A percentile compares a stretch with the other conserved stretches of the same genome.
These are phyloP conservation scores for Nesometra sesokonis DNA, from an alignment of 35 echinoderm and acorn worm genomes.

Conservation along the genomic window DNA sequence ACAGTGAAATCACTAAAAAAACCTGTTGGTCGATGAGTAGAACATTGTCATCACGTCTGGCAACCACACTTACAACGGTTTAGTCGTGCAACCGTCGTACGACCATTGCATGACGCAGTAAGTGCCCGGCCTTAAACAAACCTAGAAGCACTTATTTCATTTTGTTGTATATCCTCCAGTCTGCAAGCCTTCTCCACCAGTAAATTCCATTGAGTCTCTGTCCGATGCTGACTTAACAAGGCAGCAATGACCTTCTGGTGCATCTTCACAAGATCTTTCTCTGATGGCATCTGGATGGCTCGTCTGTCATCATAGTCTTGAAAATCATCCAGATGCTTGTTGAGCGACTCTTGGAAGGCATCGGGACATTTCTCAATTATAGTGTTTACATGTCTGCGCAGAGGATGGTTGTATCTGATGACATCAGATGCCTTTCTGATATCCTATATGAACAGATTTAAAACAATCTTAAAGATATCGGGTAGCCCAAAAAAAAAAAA, in stretches of 20 bases:
- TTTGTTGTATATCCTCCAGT: conserved; percentile 79
- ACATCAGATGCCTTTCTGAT: conserved; percentile 69
- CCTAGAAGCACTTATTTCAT: conserved; percentile 59
- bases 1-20: too few species aligned
- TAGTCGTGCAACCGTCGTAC: too few species aligned
- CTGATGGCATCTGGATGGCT: conserved; percentile 50
- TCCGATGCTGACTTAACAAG: conserved; percentile 56
- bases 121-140: too few species aligned
- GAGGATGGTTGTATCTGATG: conserved; percentile 77
- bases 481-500: too few species aligned
- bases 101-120: too few species aligned
- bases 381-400: conserved; percentile 73
- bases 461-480: too few species aligned
- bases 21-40: too few species aligned
- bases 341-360: conserved; percentile 83
- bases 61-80: too few species aligned
- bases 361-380: conserved; percentile 97
- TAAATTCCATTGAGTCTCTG: conserved; percentile 75
- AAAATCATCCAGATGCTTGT: conserved; percentile 91
- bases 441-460: conserved; percentile 42
- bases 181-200: conserved; percentile 65
- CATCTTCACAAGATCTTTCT: conserved; percentile 78
- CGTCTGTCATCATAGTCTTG: conserved; percentile 62
- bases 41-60: too few species aligned
- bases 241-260: conserved; percentile 89